These are phyloP conservation scores for Orussus abietinus DNA, from an alignment of 1,140 invertebrate species.

Conservation along the genomic window DNA sequence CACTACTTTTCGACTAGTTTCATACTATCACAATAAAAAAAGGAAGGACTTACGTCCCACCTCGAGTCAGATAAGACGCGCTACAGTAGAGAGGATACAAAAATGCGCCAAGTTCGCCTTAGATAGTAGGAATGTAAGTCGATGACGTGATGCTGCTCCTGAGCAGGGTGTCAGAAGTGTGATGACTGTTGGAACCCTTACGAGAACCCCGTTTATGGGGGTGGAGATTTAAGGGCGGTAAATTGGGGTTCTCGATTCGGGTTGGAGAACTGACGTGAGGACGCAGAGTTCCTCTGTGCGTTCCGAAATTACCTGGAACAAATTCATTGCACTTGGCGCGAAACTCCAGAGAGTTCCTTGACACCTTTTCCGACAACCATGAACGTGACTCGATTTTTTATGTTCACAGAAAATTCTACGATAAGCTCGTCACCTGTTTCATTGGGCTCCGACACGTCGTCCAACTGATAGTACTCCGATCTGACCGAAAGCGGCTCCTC, in stretches of 20 bases:
- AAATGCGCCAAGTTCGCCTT: too few relatives aligned
- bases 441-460: conserved; percentile 52
- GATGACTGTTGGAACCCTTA: conserved; percentile 57
- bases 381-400: conserved; percentile 7
- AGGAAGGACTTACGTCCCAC: too few relatives aligned
- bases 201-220: conserved; percentile 54
- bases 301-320: conserved; percentile 30
- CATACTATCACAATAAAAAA: too few relatives aligned
- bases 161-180: conserved; percentile 58
- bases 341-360: not conserved
- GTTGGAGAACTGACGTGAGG: conserved; percentile 72
- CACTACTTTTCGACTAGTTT: too few relatives aligned
- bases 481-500: conserved; percentile 67
- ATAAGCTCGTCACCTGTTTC: conserved; percentile 32
- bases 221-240: conserved; percentile 71
- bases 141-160: conserved; percentile 39
- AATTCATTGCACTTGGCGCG: not conserved
- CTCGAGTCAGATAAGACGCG: too few relatives aligned
- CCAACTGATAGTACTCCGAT: conserved; percentile 67
- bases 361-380: not conserved
- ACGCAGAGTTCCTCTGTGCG: conserved; percentile 34
- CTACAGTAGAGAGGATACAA: too few relatives aligned
- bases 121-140: conserved; percentile 47
- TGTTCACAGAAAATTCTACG: not conserved
- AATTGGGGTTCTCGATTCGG: conserved; percentile 74